Conservation (phyloP, 2,888 invertebrate species). For the Neuroscelio doddi region DNA sequence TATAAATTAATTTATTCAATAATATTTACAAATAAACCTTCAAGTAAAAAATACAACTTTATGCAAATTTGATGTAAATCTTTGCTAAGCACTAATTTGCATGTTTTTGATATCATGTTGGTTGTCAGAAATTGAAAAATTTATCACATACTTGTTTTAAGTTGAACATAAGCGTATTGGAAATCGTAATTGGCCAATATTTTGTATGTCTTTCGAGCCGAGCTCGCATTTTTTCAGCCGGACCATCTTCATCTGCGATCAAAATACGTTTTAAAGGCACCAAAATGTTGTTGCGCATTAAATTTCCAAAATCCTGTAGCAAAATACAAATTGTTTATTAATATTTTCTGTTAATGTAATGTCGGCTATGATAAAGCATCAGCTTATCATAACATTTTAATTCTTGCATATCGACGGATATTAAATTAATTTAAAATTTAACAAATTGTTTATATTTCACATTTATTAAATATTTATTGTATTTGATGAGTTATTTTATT, state of each 20-base stretch:
- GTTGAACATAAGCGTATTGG: conserved; percentile 90
- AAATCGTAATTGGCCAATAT: conserved; percentile 92
- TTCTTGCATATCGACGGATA: background rate
- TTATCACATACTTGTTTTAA: conserved; percentile 79
- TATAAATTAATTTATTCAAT: too few relatives aligned
- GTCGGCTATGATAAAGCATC: conserved; percentile 1
- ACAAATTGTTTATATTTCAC: conserved; percentile 4
- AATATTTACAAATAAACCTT: too few relatives aligned
- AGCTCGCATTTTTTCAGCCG: conserved; percentile 79
- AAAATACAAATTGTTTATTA: conserved; percentile 63
- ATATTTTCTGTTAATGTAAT: too few relatives aligned
- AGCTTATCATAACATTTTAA: too few relatives aligned
- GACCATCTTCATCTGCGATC: conserved; percentile 71
- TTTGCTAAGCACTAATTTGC: too few relatives aligned
- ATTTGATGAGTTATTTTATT: too few relatives aligned
- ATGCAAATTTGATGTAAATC: too few relatives aligned
- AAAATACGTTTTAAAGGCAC: conserved; percentile 78
- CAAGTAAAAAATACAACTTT: too few relatives aligned
- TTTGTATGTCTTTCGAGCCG: conserved; percentile 85
- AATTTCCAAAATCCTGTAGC: conserved; percentile 87
- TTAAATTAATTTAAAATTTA: background rate
- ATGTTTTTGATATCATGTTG: too few relatives aligned
- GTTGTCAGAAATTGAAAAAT: too few relatives aligned
- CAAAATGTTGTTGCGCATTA: conserved; percentile 89
- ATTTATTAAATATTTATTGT: too few relatives aligned